Evolutionary conservation across 2,888 invertebrate species (phyloP).

Genomic region (Eueremaeus valkanovi): DNA sequence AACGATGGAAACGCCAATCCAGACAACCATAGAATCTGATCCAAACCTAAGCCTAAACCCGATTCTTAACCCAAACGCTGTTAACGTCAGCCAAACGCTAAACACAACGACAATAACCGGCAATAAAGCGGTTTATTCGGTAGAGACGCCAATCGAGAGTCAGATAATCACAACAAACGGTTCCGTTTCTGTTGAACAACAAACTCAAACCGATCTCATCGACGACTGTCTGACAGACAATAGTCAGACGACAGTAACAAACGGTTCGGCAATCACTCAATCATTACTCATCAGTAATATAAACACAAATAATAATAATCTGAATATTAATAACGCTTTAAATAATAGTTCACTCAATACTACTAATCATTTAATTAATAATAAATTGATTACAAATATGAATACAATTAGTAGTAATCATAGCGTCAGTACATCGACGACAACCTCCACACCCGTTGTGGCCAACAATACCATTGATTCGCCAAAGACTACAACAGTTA

Average conservation of each 20-base stretch:
- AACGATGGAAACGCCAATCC: background rate
- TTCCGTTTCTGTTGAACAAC: conserved; percentile 40
- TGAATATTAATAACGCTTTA: background rate
- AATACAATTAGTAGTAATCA: conserved; percentile 13
- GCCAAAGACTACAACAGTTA: conserved; percentile 16
- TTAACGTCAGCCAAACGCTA: too few relatives aligned
- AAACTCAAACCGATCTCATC: conserved; percentile 39
- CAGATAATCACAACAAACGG: conserved; percentile 21
- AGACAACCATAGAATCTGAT: conserved; percentile 31
- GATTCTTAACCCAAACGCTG: too few relatives aligned
- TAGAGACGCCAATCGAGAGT: background rate
- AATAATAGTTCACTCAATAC: background rate
- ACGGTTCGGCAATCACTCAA: conserved; percentile 1
- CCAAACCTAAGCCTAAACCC: background rate
- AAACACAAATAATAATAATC: background rate
- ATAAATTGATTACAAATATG: background rate
- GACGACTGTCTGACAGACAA: conserved; percentile 1
- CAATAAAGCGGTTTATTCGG: background rate
- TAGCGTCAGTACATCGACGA: conserved; percentile 25
- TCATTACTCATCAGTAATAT: too few relatives aligned
- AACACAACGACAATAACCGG: background rate
- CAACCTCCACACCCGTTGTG: background rate
- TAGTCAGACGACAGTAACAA: background rate
- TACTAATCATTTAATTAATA: conserved; percentile 5
- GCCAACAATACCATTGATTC: conserved; percentile 24